Conservation (phyloP, 2,797 vertebrate species). For the Aratinga solstitialis region DNA sequence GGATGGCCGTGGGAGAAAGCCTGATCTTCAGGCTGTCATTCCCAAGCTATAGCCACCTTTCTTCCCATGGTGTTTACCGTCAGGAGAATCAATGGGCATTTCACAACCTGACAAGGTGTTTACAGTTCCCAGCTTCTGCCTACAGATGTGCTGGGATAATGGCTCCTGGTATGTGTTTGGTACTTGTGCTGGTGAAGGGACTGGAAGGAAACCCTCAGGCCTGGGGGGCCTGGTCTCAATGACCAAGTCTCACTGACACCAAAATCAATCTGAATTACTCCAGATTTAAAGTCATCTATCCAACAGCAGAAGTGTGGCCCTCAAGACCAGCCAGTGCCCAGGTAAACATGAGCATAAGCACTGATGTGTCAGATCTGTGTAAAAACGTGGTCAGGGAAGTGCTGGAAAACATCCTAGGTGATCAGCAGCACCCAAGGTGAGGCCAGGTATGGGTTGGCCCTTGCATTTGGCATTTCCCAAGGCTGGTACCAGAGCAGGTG, state of each 20-base stretch:
- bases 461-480: not conserved
- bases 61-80: conserved; percentile 17
- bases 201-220: not conserved
- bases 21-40: not conserved
- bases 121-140: conserved; percentile 23
- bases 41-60: not conserved
- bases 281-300: not conserved
- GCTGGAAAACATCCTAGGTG: not conserved
- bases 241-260: not conserved
- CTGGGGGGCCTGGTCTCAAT: not conserved
- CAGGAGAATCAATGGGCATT: conserved; percentile 16
- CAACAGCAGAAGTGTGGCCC: not conserved
- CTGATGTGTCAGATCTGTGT: not conserved
- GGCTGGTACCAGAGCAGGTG: not conserved
- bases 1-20: not conserved
- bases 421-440: not conserved
- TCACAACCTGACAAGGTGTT: conserved; percentile 43
- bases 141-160: conserved; percentile 12
- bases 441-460: not conserved
- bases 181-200: not conserved
- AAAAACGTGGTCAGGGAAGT: not conserved
- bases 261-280: not conserved
- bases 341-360: not conserved
- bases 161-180: not conserved
- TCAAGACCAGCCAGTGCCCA: not conserved